These are phyloP conservation scores for Micrasema longulum DNA, from an alignment of 1,140 invertebrate genomes.

Conservation along the genomic window DNA sequence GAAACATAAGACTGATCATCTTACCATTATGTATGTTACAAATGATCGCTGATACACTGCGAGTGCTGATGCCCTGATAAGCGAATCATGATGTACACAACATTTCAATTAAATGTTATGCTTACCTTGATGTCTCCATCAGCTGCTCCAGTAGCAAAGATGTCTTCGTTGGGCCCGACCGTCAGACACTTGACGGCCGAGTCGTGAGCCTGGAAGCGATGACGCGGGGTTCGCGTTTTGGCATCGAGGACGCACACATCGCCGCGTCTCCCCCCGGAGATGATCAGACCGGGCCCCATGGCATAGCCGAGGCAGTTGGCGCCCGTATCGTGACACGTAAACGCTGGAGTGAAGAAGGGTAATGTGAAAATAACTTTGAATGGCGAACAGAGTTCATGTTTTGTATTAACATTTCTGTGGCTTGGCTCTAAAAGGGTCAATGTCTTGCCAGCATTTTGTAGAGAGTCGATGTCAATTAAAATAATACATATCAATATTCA, in stretches of 20 bases:
- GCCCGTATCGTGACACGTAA: slow-evolving; percentile 93
- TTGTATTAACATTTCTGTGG: too few species aligned
- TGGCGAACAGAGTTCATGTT: too few species aligned
- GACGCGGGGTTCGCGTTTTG: slow-evolving; percentile 86
- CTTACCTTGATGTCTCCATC: slow-evolving; percentile 98
- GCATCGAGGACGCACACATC: slow-evolving; percentile 96
- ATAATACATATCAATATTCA: too few species aligned
- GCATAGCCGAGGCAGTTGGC: slow-evolving; percentile 90
- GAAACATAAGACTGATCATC: too few species aligned
- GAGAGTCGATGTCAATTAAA: too few species aligned
- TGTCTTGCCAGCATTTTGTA: too few species aligned
- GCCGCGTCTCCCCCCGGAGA: slow-evolving; percentile 96
- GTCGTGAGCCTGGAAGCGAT: slow-evolving; percentile 93
- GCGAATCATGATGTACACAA: too few species aligned
- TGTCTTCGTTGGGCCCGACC: slow-evolving; percentile 94
- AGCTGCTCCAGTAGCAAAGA: slow-evolving; percentile 96
- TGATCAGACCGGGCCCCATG: slow-evolving; percentile 89
- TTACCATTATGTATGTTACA: too few species aligned
- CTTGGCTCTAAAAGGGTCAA: too few species aligned
- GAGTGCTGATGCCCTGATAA: too few species aligned
- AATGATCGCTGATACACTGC: too few species aligned
- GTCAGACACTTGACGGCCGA: slow-evolving; percentile 94
- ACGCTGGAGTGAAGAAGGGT: slow-evolving; percentile 70
- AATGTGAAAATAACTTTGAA: too few species aligned
- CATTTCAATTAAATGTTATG: slow-evolving; percentile 20